A percentile compares a stretch with the other conserved stretches of the same genome.
phyloP scores from a whole-genome alignment of 1,140 invertebrate genomes.

The Neuroterus valhalla region DNA sequence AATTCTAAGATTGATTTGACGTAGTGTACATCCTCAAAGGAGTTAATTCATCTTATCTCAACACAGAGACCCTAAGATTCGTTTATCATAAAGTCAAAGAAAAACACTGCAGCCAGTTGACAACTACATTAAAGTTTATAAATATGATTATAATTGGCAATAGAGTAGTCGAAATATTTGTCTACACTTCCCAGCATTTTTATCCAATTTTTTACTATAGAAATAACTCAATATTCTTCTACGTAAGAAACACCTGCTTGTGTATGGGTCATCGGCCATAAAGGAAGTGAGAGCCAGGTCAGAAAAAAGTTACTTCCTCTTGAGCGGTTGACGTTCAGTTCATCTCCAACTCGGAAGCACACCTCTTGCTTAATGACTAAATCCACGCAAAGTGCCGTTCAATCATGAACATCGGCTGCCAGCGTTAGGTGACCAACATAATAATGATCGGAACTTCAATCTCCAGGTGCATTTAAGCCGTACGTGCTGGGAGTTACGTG shows the following conservation, averaged over 20 bases:
- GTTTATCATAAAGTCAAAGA: no score
- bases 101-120: no score
- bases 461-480: slow-evolving; percentile 37
- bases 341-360: slow-evolving; percentile 8
- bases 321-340: background rate
- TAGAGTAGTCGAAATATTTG: no score
- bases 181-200: no score
- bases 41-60: no score
- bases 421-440: slow-evolving; percentile 40
- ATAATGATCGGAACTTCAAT: slow-evolving; percentile 45
- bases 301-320: slow-evolving; percentile 12
- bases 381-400: slow-evolving; percentile 59
- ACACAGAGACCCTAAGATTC: no score
- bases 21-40: no score
- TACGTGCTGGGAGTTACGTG: slow-evolving; percentile 60
- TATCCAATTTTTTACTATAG: no score
- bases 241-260: background rate
- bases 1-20: no score
- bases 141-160: no score
- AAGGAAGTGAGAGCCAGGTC: background rate
- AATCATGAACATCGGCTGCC: slow-evolving; percentile 48
- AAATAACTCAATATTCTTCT: no score
- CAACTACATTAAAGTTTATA: no score
- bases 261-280: background rate
- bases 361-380: slow-evolving; percentile 39